Conservation (phyloP, 2,113 vertebrate genomes). For the Rhinichthys klamathensis region DNA sequence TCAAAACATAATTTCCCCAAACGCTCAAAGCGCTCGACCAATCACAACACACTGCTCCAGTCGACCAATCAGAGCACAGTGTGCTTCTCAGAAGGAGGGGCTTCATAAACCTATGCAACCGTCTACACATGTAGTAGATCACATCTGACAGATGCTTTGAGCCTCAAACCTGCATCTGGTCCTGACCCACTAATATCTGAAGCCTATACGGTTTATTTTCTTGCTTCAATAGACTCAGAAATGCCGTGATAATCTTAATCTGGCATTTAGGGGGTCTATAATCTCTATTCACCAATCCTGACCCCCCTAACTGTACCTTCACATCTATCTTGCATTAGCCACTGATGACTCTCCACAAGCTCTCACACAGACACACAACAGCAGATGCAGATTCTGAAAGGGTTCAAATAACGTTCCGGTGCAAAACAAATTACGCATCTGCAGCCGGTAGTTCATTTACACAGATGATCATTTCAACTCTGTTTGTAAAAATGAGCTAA, state of each 20-base stretch:
- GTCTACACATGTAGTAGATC: background rate
- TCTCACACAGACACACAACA: background rate
- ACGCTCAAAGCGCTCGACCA: no score
- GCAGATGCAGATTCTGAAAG: background rate
- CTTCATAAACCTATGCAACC: background rate
- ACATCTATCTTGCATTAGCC: constrained; percentile 1
- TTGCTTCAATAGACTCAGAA: constrained; percentile 18
- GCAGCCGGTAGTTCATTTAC: background rate
- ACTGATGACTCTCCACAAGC: background rate
- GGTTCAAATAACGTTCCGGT: background rate
- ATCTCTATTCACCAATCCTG: constrained; percentile 40
- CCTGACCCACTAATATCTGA: constrained; percentile 10
- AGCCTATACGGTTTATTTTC: constrained; percentile 31
- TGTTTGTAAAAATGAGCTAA: background rate
- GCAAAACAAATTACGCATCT: background rate
- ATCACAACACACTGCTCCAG: no score
- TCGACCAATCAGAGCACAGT: no score
- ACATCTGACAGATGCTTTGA: constrained; percentile 11
- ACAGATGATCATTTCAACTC: background rate
- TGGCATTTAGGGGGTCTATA: constrained; percentile 31
- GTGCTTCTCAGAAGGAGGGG: no score
- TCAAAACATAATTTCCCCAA: no score
- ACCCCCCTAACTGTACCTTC: background rate
- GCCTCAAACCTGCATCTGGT: background rate
- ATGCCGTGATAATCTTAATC: constrained; percentile 49